A percentile compares a stretch with the other conserved stretches of the same genome.
Evolutionary conservation across 2,797 vertebrate species (phyloP).

Genomic region (Cryptoprocta ferox): DNA sequence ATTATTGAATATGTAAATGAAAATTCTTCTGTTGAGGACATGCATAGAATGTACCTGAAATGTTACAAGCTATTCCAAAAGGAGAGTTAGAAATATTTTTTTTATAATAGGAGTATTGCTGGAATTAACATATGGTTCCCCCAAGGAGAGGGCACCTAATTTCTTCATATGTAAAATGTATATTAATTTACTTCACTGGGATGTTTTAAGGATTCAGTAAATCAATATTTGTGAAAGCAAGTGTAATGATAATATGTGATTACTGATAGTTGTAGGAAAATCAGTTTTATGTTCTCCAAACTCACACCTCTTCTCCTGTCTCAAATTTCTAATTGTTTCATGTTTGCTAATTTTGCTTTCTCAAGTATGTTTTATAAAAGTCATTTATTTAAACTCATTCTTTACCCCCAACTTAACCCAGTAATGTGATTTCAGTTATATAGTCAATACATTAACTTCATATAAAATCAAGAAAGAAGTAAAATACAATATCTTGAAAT

Average conservation of each 20-base stretch:
- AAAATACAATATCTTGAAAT: constrained; percentile 43
- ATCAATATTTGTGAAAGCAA: constrained; percentile 41
- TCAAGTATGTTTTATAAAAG: constrained; percentile 44
- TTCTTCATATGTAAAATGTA: constrained; percentile 32
- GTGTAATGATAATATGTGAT: constrained; percentile 16
- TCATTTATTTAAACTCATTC: constrained; percentile 31
- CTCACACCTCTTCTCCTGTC: neutral
- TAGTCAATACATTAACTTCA: neutral
- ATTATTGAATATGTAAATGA: constrained; percentile 15
- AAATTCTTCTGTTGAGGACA: constrained; percentile 5
- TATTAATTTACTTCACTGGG: neutral
- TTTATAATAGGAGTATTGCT: constrained; percentile 17
- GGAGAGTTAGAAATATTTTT: neutral
- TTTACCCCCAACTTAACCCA: neutral
- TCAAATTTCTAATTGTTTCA: constrained; percentile 29
- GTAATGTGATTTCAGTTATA: neutral
- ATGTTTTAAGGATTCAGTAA: constrained; percentile 52
- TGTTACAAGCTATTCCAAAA: constrained; percentile 22
- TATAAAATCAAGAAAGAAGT: constrained; percentile 19
- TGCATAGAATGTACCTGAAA: neutral
- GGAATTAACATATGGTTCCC: neutral
- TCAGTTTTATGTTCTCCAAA: neutral
- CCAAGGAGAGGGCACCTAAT: neutral
- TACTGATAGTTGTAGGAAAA: constrained; percentile 11
- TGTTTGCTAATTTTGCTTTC: constrained; percentile 67